Percentiles rank a stretch among this genome's conserved stretches.
Conservation (phyloP, 2,888 invertebrate genomes). For the Slavum lentiscoides region DNA sequence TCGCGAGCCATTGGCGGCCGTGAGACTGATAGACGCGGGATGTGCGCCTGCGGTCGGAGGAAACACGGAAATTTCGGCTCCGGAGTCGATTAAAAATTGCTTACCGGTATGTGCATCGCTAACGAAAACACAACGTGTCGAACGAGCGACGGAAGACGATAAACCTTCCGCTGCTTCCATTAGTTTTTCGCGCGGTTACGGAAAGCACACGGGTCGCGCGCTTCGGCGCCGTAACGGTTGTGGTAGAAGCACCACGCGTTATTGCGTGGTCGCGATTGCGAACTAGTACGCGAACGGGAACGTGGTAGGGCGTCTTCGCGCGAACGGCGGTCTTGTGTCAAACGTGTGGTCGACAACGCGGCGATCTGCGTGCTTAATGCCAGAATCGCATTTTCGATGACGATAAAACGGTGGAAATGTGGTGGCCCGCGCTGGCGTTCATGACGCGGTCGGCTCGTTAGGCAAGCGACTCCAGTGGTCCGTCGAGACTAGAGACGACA, state of each 20-base stretch:
- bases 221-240: background rate
- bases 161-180: background rate
- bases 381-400: background rate
- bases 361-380: background rate
- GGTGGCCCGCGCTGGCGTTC: background rate
- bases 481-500: background rate
- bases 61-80: slow-evolving; percentile 58
- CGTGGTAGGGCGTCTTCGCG: background rate
- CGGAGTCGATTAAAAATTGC: slow-evolving; percentile 58
- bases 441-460: background rate
- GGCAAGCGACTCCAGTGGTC: background rate
- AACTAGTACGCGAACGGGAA: background rate
- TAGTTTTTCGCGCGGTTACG: background rate
- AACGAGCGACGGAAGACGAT: background rate
- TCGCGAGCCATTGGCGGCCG: slow-evolving; percentile 30
- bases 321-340: background rate
- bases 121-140: background rate
- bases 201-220: background rate
- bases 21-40: slow-evolving; percentile 15
- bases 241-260: background rate
- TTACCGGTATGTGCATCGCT: background rate
- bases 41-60: slow-evolving; percentile 53
- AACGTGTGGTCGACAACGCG: background rate
- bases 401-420: background rate
- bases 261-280: background rate